Conservation (phyloP, 1,140 invertebrate species). For the Cydia amplana region DNA sequence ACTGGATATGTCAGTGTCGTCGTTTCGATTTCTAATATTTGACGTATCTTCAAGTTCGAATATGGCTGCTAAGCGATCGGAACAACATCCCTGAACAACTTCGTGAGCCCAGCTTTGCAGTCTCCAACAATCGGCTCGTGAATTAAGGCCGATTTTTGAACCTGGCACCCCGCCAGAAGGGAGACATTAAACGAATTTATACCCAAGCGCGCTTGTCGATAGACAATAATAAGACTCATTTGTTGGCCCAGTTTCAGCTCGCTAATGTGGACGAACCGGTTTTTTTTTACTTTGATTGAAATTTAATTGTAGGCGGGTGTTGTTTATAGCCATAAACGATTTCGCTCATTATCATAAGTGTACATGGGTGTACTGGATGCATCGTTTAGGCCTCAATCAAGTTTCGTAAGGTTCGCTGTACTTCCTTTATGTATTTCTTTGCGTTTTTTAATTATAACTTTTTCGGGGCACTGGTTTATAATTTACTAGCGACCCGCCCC, state of each 20-base stretch:
- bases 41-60: too few relatives aligned
- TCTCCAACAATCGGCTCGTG: constrained; percentile 48
- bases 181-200: constrained; percentile 44
- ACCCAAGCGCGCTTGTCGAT: constrained; percentile 34
- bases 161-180: constrained; percentile 54
- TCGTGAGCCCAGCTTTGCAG: constrained; percentile 49
- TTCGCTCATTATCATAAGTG: constrained; percentile 22
- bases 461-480: too few relatives aligned
- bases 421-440: too few relatives aligned
- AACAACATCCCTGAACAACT: constrained; percentile 38
- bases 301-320: not conserved
- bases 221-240: constrained; percentile 31
- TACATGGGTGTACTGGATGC: constrained; percentile 5
- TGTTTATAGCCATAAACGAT: constrained; percentile 14
- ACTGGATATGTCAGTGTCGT: too few relatives aligned
- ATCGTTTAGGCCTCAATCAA: not conserved
- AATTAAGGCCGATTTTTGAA: constrained; percentile 56
- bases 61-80: constrained; percentile 1
- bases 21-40: too few relatives aligned
- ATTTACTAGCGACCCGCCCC: too few relatives aligned
- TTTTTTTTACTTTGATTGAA: constrained; percentile 15
- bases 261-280: constrained; percentile 9
- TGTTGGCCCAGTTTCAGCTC: constrained; percentile 28
- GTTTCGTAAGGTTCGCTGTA: not conserved
- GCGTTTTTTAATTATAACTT: too few relatives aligned